These are phyloP conservation scores for Crocuta crocuta DNA, from an alignment of 2,113 vertebrate genomes.

Conservation along the genomic window DNA sequence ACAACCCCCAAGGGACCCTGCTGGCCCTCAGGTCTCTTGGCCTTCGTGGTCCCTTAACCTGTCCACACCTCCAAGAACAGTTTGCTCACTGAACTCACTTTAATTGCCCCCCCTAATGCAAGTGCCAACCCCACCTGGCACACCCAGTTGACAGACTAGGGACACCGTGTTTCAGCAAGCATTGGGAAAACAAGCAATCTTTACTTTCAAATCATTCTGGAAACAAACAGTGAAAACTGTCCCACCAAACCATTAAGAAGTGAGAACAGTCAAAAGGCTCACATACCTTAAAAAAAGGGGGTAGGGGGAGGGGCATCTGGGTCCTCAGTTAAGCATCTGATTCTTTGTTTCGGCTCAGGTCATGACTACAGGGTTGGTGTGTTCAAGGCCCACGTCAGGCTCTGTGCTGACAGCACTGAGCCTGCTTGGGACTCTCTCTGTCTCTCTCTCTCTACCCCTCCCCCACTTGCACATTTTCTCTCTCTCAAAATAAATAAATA, in stretches of 20 bases:
- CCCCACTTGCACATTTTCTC: no score
- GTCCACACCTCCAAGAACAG: not conserved
- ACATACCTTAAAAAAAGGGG: not conserved
- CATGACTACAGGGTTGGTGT: no score
- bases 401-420: no score
- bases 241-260: not conserved
- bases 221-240: not conserved
- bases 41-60: not conserved
- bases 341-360: no score
- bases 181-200: not conserved
- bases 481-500: no score
- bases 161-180: not conserved
- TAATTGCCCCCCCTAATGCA: not conserved
- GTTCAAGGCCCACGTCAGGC: no score
- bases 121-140: not conserved
- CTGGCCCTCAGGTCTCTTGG: rapidly evolving
- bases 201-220: not conserved
- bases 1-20: no score
- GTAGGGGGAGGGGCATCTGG: rapidly evolving
- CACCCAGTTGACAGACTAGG: not conserved
- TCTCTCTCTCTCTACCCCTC: no score
- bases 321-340: no score
- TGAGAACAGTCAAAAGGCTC: not conserved
- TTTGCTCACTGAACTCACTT: not conserved
- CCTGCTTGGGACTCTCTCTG: no score